Percentiles rank a stretch among this genome's conserved stretches.
phyloP scores from a whole-genome alignment of 2,888 invertebrate genomes.

The Dione vanillae region DNA sequence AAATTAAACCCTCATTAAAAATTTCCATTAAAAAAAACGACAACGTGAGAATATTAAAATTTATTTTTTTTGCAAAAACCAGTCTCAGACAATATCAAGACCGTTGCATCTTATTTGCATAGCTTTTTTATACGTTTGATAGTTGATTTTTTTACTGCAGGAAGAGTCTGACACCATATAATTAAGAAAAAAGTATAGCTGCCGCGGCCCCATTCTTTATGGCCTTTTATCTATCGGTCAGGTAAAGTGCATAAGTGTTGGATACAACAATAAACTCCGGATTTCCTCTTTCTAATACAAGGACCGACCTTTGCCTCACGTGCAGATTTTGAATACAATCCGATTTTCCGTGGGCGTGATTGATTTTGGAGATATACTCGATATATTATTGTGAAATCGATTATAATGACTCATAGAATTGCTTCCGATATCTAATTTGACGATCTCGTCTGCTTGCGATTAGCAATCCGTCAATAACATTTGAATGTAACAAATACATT shows the following conservation, averaged over 20 bases:
- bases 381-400: slow-evolving; percentile 60
- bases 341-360: slow-evolving; percentile 82
- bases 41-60: slow-evolving; percentile 83
- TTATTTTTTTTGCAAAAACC: slow-evolving; percentile 65
- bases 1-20: slow-evolving; percentile 83
- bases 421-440: slow-evolving; percentile 52
- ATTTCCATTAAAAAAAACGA: slow-evolving; percentile 68
- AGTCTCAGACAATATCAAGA: slow-evolving; percentile 57
- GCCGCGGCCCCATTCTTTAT: slow-evolving; percentile 61
- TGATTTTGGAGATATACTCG: slow-evolving; percentile 79
- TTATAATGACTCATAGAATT: slow-evolving; percentile 63
- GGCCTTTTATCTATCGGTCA: slow-evolving; percentile 76
- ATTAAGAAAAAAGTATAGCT: slow-evolving; percentile 71
- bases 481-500: slow-evolving; percentile 14
- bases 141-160: slow-evolving; percentile 53
- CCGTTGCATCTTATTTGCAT: slow-evolving; percentile 80
- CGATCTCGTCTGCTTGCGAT: slow-evolving; percentile 43
- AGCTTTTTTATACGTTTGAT: slow-evolving; percentile 53
- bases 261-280: slow-evolving; percentile 79
- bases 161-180: slow-evolving; percentile 67
- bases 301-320: slow-evolving; percentile 79
- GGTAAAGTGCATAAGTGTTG: slow-evolving; percentile 79
- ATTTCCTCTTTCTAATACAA: slow-evolving; percentile 83
- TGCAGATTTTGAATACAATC: slow-evolving; percentile 77
- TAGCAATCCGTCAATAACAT: slow-evolving; percentile 27